Base-by-base conservation (phyloP, 2,797 vertebrate species). In the Anas bahamensis region DNA sequence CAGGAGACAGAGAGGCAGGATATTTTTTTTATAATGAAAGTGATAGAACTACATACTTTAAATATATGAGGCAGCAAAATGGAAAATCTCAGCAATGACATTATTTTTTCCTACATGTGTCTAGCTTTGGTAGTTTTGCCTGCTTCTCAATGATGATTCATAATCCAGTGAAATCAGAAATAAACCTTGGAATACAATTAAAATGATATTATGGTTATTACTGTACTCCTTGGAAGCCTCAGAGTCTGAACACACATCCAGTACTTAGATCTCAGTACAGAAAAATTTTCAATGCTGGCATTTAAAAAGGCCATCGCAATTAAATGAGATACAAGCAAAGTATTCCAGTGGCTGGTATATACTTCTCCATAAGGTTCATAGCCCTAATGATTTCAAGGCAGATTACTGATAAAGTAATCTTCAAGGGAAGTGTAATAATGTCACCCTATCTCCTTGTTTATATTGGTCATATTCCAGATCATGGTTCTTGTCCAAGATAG, bases 301-400 rank as follows among this genome's bases (percentile, higher is more conserved):
- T 86, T 83, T 91, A 55, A 86, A 89, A 91, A 89, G 86, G 63
- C 77, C 59, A 75, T 37, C 29, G 57, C 63, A 89, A 89, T 86
- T 89, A 86, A 71, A 70, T 22, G 41, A 78, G 69, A 78, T 18
- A 60, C 41, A 64, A 17, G 24, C 24, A 65, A 83, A 74, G 35
- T 24, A 33, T 70, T 64, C 52, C 42, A 31, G 28, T 73, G 42
- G 9, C 71, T 77, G 33, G 18, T 64, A 11, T 74, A 28, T 48
- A 18, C 44, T 68, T 81, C 66, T 46, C 41, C 48, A 41, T 64
- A 83, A 91, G 48, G 46, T 83, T 86, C 59, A 46, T 37, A 86
- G 66, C 37, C 63, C 65, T 66, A 55, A 41, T 22, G 33, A 55
- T 74, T 86, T 94, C 42, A 83, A 78, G 46, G 70, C 52, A 56